phyloP scores from a whole-genome alignment of 2,113 vertebrate species.

The Phainopepla nitens region DNA sequence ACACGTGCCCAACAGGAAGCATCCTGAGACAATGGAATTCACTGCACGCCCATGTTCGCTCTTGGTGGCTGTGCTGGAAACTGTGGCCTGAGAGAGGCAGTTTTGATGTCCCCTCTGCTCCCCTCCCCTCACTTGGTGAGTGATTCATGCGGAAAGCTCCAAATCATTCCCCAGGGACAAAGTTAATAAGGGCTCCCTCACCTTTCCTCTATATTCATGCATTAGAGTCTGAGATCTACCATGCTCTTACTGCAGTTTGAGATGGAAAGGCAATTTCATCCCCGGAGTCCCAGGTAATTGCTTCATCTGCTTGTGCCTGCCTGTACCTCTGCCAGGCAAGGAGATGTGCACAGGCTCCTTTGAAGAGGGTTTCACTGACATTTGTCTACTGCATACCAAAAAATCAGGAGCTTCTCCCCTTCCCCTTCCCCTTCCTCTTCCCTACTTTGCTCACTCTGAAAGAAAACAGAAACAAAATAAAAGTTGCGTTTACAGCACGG shows the following conservation, averaged over 20 bases:
- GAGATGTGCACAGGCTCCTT: not conserved
- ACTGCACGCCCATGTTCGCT: not conserved
- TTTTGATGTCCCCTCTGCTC: not conserved
- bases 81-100: not conserved
- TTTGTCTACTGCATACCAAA: not conserved
- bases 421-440: not conserved
- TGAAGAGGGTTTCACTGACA: not conserved
- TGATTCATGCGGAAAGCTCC: not conserved
- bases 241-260: not conserved
- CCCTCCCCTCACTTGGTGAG: not conserved
- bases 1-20: slow-evolving; percentile 18
- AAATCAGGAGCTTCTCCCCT: not conserved
- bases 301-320: not conserved
- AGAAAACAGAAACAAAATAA: slow-evolving; percentile 46
- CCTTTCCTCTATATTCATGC: not conserved
- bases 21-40: slow-evolving; percentile 37
- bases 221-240: not conserved
- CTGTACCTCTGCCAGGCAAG: not conserved
- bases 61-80: not conserved
- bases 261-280: not conserved
- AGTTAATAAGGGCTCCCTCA: not conserved
- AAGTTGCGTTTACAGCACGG: not conserved
- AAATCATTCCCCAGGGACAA: not conserved
- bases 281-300: not conserved
- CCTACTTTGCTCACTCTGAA: not conserved